phyloP scores from a whole-genome alignment of 2,113 vertebrate genomes.

The Telmatochromis sp. region DNA sequence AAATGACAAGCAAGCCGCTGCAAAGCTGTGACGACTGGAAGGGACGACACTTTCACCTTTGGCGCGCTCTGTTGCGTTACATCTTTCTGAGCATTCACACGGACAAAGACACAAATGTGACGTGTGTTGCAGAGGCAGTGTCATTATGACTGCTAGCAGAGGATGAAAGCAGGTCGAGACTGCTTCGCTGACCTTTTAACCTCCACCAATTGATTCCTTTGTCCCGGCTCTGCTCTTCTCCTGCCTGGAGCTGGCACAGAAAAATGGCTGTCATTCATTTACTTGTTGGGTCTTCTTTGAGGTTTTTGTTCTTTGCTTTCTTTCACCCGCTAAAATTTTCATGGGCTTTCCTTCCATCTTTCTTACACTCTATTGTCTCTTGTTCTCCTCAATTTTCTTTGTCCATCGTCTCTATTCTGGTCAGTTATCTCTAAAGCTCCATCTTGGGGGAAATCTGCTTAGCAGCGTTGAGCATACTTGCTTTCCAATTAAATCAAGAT shows the following conservation, averaged over 20 bases:
- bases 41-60: constrained; percentile 15
- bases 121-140: background rate
- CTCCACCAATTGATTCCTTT: background rate
- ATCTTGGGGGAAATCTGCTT: constrained; percentile 65
- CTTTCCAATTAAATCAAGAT: constrained; percentile 80
- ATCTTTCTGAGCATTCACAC: background rate
- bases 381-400: background rate
- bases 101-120: background rate
- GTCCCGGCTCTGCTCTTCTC: background rate
- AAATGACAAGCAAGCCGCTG: background rate
- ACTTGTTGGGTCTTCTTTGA: background rate
- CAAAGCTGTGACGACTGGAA: background rate
- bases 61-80: background rate
- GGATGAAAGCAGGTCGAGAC: background rate
- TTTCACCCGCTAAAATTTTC: background rate
- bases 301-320: background rate
- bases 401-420: constrained; percentile 5
- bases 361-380: background rate
- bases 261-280: background rate
- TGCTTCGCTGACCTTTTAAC: background rate
- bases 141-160: background rate
- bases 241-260: background rate
- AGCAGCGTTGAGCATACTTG: constrained; percentile 57
- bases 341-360: background rate
- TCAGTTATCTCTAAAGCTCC: constrained; percentile 39